phyloP scores from a whole-genome alignment of 2,797 vertebrate genomes.

The Monodelphis domestica region DNA sequence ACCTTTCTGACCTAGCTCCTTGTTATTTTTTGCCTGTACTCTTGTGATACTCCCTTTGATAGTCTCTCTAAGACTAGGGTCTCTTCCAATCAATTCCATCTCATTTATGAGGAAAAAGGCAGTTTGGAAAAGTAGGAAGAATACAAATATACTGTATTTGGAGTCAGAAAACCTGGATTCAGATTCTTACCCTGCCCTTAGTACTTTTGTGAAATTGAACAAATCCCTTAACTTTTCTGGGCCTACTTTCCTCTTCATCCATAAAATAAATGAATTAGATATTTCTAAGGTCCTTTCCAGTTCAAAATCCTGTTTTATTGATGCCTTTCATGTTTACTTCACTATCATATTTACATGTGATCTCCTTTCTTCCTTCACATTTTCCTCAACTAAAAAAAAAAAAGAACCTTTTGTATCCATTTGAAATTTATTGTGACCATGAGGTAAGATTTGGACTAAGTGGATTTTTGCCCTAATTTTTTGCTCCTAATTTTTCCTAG shows the following conservation, averaged over 20 bases:
- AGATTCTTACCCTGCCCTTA: not conserved
- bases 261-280: not conserved
- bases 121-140: not conserved
- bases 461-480: no score
- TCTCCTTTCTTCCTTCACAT: not conserved
- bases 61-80: not conserved
- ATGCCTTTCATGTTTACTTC: not conserved
- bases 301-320: not conserved
- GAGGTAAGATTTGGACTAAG: no score
- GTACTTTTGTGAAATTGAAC: not conserved
- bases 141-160: not conserved
- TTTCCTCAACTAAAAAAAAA: no score
- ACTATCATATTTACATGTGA: not conserved
- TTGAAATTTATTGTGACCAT: no score
- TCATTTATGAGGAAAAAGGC: not conserved
- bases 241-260: not conserved
- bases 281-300: not conserved
- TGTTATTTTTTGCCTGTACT: not conserved
- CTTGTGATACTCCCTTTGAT: not conserved
- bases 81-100: not conserved
- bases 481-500: no score
- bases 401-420: no score
- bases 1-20: not conserved
- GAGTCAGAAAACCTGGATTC: not conserved
- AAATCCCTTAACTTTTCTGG: not conserved